Evolutionary conservation across 1,140 invertebrate species (phyloP).

Genomic region (Scaptodrosophila lebanonensis): DNA sequence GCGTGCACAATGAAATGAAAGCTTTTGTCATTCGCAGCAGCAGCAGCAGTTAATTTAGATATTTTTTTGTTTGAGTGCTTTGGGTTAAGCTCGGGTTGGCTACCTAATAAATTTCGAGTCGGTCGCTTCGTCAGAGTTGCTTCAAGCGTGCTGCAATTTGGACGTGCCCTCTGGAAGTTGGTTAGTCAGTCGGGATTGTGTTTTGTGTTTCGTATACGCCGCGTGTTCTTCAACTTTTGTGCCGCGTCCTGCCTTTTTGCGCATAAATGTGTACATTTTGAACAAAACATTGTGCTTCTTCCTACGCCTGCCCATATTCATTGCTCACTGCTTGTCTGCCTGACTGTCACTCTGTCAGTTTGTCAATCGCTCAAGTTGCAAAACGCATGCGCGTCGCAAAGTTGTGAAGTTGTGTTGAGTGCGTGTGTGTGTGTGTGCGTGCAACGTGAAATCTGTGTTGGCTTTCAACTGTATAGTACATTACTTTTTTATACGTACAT

Average conservation of each 20-base stretch:
- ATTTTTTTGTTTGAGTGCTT: constrained; percentile 13
- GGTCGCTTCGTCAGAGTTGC: constrained; percentile 48
- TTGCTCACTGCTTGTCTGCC: too few species aligned
- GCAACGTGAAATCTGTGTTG: constrained; percentile 48
- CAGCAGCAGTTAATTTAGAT: constrained; percentile 7
- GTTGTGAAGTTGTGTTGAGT: constrained; percentile 12
- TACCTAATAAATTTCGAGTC: constrained; percentile 68
- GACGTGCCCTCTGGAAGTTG: constrained; percentile 42
- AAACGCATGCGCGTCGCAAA: constrained; percentile 2
- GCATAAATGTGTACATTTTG: not conserved
- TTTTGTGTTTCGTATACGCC: not conserved
- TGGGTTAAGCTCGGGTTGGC: constrained; percentile 67
- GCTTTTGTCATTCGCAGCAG: too few species aligned
- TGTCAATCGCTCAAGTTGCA: not conserved
- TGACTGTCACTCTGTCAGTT: too few species aligned
- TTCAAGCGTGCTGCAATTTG: constrained; percentile 56
- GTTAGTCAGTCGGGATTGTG: constrained; percentile 3
- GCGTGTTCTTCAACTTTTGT: too few species aligned
- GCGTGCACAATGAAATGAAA: constrained; percentile 2
- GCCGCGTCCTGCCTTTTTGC: too few species aligned
- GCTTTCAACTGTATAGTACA: constrained; percentile 30
- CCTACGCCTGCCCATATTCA: not conserved
- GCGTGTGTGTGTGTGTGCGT: constrained; percentile 8
- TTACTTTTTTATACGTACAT: constrained; percentile 28
- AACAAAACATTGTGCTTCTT: not conserved